Evolutionary conservation across 2,888 invertebrate species (phyloP), one percentile per base, ranked within the genome.

Genomic region (Acrocyrtus sp.): DNA sequence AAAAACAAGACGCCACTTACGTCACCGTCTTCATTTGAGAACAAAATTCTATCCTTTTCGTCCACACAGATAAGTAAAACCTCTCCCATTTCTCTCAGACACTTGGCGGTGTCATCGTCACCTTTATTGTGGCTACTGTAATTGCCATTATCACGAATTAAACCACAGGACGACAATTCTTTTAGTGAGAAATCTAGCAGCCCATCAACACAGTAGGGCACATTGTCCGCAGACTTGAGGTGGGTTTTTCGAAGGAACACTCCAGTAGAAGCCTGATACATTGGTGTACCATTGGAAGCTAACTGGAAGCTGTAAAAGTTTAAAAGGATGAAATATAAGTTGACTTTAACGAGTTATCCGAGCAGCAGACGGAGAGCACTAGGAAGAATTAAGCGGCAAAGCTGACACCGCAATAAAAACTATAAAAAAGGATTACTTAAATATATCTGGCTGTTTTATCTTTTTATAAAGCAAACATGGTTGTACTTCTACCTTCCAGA

Each of bases 181-280:
- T n/a, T n/a, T n/a, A n/a, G n/a, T 6, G 66, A 48, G 34, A 65
- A 56, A 39, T 65, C 65, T 39, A 65, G 12, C 19, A 50, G 39
- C 6, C 70, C 74, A 47, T 76, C 76, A 1, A 74, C 19, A 53
- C 76, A 76, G 48, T 76, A 74, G 0, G 51, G 15, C 15, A 66
- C 58, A 26, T 58, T 43, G 5, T 68, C 60, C 1, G 62, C 26
- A 10, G 47, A 24, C 51, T 48, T 66, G 26, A 57, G 41, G 21
- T 66, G 21, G 1, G 27, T 47, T 41, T 67, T 70, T 15, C 76
- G 69, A 26, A 73, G 62, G 58, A 76, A 76, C 5, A 76, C 67
- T 3, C 76, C 76, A 24, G 60, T 50, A 3, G 73, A 53, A 12
- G 51, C 26, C 47, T 76, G 69, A 41, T 70, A 74, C 45, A 19